A percentile compares a stretch with the other conserved stretches of the same genome.
Conservation (phyloP, 2,113 vertebrate genomes). For the Ophthalmolycus amberensis region DNA sequence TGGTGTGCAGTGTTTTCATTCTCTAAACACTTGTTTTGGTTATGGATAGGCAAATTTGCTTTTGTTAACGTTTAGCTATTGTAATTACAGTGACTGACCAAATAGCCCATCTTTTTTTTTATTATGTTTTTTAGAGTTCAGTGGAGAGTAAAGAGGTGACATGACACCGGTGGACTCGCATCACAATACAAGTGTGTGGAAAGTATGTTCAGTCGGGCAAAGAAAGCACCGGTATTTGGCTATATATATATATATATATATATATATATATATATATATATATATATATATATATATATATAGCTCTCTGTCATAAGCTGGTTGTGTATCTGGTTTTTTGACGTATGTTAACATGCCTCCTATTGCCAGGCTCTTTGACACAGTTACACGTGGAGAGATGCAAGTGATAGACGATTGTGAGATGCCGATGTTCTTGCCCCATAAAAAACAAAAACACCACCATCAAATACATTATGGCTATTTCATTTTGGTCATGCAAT, state of each 20-base stretch:
- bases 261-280: too few relatives aligned
- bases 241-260: too few relatives aligned
- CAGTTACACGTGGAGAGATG: constrained; percentile 4
- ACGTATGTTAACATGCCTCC: neutral
- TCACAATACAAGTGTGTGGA: neutral
- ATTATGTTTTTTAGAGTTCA: constrained; percentile 33
- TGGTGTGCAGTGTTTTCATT: constrained; percentile 35
- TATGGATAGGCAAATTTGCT: constrained; percentile 34
- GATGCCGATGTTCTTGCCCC: constrained; percentile 33
- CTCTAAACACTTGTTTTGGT: constrained; percentile 27
- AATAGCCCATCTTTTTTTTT: constrained; percentile 6
- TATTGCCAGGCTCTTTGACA: constrained; percentile 2
- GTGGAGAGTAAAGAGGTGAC: neutral
- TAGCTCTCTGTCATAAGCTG: constrained; percentile 21
- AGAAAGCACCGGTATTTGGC: constrained; percentile 5
- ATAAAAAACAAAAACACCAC: neutral
- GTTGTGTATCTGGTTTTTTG: constrained; percentile 4
- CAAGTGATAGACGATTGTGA: constrained; percentile 7
- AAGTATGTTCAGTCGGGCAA: constrained; percentile 7
- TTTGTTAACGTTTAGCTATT: constrained; percentile 35
- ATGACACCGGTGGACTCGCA: neutral
- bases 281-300: neutral
- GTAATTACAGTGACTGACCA: constrained; percentile 52
- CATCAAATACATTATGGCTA: constrained; percentile 2
- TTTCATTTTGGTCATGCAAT: constrained; percentile 50